Evolutionary conservation across 2,113 vertebrate species (phyloP).

Genomic region (Ciconia stormi): DNA sequence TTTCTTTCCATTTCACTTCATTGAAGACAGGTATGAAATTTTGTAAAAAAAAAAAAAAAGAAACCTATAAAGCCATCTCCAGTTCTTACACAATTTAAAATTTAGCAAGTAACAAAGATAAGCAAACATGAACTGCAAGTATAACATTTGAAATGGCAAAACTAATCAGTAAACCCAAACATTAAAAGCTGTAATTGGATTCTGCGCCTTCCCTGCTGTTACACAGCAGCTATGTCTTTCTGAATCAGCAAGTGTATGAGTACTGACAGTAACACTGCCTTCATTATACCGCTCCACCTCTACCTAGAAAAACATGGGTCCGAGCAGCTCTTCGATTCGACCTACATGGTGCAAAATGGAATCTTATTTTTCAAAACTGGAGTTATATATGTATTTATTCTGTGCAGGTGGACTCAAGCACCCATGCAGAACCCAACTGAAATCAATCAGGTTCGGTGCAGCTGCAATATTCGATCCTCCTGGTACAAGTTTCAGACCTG

Average conservation of each 20-base stretch:
- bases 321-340: not conserved
- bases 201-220: not conserved
- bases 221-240: not conserved
- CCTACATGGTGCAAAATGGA: not conserved
- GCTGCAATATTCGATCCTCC: not conserved
- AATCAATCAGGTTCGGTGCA: not conserved
- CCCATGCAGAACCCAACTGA: not conserved
- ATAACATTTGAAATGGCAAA: not conserved
- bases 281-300: not conserved
- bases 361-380: not conserved
- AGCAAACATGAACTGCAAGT: not conserved
- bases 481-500: not conserved
- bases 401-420: not conserved
- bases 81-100: not conserved
- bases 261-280: not conserved
- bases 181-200: not conserved
- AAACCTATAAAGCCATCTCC: not conserved
- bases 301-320: not conserved
- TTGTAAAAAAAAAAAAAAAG: not conserved
- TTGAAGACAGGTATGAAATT: not conserved
- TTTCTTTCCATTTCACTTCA: not conserved
- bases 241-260: not conserved
- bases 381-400: not conserved
- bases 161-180: not conserved
- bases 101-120: not conserved